These are phyloP conservation scores for Zaprionus gabonicus DNA, from an alignment of 1,140 invertebrate species.

Conservation along the genomic window DNA sequence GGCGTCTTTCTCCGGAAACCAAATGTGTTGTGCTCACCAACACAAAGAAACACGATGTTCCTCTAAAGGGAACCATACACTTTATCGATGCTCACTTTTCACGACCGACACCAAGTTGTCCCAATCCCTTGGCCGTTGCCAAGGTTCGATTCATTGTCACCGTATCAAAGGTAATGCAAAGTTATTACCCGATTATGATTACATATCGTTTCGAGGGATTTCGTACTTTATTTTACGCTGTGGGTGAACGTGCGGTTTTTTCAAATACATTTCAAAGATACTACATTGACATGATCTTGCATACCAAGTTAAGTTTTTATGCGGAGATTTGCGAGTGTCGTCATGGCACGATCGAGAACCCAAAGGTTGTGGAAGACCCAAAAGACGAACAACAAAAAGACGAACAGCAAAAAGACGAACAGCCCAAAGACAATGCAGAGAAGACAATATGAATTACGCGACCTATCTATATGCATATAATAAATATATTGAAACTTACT, in stretches of 20 bases:
- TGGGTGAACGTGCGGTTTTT: constrained; percentile 49
- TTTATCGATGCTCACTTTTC: constrained; percentile 77
- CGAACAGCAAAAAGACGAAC: not conserved
- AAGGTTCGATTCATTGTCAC: constrained; percentile 70
- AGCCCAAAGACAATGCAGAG: not conserved
- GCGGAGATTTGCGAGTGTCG: constrained; percentile 65
- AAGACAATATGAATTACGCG: not conserved
- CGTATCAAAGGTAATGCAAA: constrained; percentile 52
- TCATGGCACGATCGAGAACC: constrained; percentile 54
- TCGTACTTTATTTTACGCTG: constrained; percentile 64
- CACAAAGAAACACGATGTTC: constrained; percentile 38
- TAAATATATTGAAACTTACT: constrained; percentile 54
- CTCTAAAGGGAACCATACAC: constrained; percentile 55
- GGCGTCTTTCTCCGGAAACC: constrained; percentile 64
- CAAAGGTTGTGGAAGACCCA: constrained; percentile 1
- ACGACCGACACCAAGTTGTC: constrained; percentile 64
- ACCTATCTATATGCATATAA: not conserved
- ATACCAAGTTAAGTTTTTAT: constrained; percentile 63
- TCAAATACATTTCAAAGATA: constrained; percentile 60
- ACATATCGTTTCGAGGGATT: constrained; percentile 74
- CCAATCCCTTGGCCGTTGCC: constrained; percentile 71
- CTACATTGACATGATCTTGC: constrained; percentile 72
- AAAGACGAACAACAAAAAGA: constrained; percentile 9
- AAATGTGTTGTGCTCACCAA: constrained; percentile 69
- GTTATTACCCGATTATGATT: constrained; percentile 68